These are phyloP conservation scores for Brachyptera risi DNA, from an alignment of 2,888 invertebrate species.

Conservation along the genomic window DNA sequence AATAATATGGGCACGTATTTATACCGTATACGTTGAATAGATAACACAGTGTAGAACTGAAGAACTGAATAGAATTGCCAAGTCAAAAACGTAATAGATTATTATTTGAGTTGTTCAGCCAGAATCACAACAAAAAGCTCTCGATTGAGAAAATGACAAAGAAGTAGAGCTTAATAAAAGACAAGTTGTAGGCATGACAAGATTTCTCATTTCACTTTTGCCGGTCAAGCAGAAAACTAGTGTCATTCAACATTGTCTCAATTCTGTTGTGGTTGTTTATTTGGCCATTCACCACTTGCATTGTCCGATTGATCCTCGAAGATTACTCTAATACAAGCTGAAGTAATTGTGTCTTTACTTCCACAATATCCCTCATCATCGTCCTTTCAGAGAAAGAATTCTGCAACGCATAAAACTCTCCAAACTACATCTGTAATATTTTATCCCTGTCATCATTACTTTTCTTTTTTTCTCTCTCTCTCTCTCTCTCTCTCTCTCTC, in stretches of 20 bases:
- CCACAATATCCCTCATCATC: slow-evolving; percentile 9
- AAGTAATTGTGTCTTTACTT: slow-evolving; percentile 14
- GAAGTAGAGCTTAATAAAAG: slow-evolving; percentile 4
- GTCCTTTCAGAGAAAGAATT: background rate
- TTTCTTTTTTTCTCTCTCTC: slow-evolving; percentile 12
- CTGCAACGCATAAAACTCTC: slow-evolving; percentile 21
- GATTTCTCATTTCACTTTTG: background rate
- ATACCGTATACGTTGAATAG: no score
- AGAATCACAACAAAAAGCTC: slow-evolving; percentile 17
- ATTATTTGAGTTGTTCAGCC: slow-evolving; percentile 16
- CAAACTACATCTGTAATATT: slow-evolving; percentile 18
- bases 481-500: no score
- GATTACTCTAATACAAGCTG: slow-evolving; percentile 21
- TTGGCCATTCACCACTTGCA: slow-evolving; percentile 21
- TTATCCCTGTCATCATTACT: slow-evolving; percentile 27
- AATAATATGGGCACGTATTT: no score
- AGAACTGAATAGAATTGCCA: no score
- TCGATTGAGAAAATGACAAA: slow-evolving; percentile 2
- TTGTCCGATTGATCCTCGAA: slow-evolving; percentile 19
- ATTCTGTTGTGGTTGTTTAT: slow-evolving; percentile 15
- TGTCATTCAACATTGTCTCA: slow-evolving; percentile 14
- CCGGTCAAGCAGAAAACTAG: slow-evolving; percentile 19
- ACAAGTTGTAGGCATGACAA: slow-evolving; percentile 4
- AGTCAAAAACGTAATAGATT: slow-evolving; percentile 3
- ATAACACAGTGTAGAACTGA: no score